Evolutionary conservation across 2,113 vertebrate species (phyloP).

Genomic region (Sander lucioperca): DNA sequence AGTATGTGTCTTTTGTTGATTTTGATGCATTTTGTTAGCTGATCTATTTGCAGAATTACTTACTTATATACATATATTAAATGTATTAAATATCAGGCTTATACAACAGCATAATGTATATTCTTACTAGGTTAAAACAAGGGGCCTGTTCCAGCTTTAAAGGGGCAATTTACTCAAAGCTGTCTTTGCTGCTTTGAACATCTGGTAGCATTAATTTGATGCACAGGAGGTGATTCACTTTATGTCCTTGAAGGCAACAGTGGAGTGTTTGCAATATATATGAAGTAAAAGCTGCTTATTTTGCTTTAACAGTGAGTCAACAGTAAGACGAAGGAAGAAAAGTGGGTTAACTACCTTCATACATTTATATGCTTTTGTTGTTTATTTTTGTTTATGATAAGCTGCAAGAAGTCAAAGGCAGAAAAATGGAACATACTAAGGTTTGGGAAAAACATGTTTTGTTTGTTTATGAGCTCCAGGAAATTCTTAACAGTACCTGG

Average conservation of each 20-base stretch:
- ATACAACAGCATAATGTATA: not conserved
- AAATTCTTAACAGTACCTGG: slow-evolving; percentile 78
- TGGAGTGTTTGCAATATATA: not conserved
- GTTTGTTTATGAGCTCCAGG: not conserved
- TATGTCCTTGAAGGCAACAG: not conserved
- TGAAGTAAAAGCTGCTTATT: not conserved
- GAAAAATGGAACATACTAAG: not conserved
- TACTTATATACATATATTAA: not conserved
- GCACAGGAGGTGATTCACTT: not conserved
- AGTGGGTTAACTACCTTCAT: no score
- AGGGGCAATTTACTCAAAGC: not conserved
- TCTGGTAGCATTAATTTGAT: not conserved
- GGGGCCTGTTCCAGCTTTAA: not conserved
- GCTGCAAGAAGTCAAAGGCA: not conserved
- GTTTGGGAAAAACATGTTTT: not conserved
- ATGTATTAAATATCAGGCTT: not conserved
- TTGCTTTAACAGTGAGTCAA: not conserved
- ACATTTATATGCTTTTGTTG: no score
- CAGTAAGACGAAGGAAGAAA: not conserved
- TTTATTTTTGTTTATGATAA: not conserved
- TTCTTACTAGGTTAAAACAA: not conserved
- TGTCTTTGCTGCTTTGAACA: not conserved
- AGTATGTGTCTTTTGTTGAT: not conserved
- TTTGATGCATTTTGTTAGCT: not conserved
- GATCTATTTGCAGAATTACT: not conserved